Percentiles rank a stretch among this genome's conserved stretches.
Conservation (phyloP, 1,140 invertebrate species). For the Vanessa tameamea region DNA sequence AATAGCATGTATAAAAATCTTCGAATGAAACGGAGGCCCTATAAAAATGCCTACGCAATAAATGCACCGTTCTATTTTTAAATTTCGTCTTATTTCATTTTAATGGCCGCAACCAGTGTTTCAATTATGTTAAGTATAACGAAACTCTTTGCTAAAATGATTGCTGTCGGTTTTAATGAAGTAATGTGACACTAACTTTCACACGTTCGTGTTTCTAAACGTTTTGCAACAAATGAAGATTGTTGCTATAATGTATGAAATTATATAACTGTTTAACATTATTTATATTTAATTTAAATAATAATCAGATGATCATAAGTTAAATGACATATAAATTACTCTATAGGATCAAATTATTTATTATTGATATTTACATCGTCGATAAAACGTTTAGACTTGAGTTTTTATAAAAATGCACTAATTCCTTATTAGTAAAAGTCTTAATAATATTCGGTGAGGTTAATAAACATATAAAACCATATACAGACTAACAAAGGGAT, state of each 20-base stretch:
- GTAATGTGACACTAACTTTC: constrained; percentile 7
- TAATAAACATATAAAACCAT: constrained; percentile 27
- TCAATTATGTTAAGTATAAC: background rate
- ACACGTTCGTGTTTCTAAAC: constrained; percentile 1
- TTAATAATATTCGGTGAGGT: constrained; percentile 12
- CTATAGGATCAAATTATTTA: too few relatives aligned
- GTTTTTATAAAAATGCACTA: background rate
- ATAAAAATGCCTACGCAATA: constrained; percentile 8
- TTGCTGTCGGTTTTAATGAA: background rate
- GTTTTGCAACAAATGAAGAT: constrained; percentile 6
- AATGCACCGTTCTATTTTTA: constrained; percentile 20
- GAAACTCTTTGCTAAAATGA: background rate
- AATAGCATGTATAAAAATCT: background rate
- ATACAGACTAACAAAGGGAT: constrained; percentile 22
- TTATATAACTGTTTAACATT: background rate
- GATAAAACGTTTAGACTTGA: too few relatives aligned
- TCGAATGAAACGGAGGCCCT: background rate
- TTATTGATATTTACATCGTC: too few relatives aligned
- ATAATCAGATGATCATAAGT: too few relatives aligned
- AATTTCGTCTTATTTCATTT: constrained; percentile 14
- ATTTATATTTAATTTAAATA: too few relatives aligned
- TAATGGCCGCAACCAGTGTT: background rate
- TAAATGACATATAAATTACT: too few relatives aligned
- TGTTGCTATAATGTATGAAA: background rate
- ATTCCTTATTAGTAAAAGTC: background rate